Evolutionary conservation across 2,113 vertebrate genomes (phyloP).

Genomic region (Cygnus atratus): DNA sequence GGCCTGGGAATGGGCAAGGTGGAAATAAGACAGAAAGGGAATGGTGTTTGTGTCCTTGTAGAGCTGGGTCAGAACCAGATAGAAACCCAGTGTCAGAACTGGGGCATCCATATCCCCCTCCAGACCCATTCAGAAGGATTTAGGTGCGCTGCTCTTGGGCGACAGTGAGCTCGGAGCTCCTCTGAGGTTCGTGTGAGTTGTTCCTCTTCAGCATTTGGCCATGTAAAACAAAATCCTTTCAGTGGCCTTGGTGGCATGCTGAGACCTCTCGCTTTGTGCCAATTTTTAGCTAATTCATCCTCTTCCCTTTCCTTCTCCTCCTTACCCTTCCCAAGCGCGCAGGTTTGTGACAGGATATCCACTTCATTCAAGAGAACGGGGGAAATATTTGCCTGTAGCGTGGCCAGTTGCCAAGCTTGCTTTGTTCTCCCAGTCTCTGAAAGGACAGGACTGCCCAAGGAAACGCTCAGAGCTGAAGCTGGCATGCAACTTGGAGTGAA

Average conservation of each 20-base stretch:
- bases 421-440: conserved; percentile 68
- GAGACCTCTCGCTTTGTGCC: neutral
- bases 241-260: neutral
- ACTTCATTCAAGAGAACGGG: neutral
- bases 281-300: conserved; percentile 32
- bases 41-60: neutral
- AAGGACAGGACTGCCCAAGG: conserved; percentile 62
- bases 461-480: conserved; percentile 31
- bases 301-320: conserved; percentile 51
- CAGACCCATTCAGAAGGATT: rapidly evolving
- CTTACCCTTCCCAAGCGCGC: neutral
- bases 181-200: neutral
- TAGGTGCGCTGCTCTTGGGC: rapidly evolving
- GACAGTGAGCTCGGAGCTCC: neutral
- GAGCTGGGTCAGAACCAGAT: neutral
- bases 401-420: conserved; percentile 39
- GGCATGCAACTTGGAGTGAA: neutral
- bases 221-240: neutral
- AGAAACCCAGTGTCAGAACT: neutral
- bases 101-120: neutral
- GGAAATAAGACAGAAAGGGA: neutral
- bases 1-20: neutral
- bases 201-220: neutral
- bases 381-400: neutral
- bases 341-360: conserved; percentile 58